phyloP scores from a whole-genome alignment of 1,140 invertebrate species.

The Gerris buenoi region DNA sequence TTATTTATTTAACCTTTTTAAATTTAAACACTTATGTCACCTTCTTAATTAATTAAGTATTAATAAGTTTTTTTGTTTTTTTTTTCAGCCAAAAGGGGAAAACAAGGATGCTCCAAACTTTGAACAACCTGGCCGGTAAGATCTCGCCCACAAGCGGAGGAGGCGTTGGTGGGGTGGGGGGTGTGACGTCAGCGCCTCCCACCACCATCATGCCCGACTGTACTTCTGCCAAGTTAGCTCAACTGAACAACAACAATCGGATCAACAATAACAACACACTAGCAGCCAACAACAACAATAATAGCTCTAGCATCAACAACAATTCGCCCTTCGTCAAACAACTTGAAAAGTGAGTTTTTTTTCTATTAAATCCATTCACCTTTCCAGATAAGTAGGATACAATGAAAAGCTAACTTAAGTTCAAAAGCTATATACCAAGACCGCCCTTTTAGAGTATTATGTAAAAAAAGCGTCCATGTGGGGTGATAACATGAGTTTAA shows the following conservation, averaged over 20 bases:
- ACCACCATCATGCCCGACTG: constrained; percentile 5
- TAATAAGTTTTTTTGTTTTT: no score
- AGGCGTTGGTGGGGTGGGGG: neutral
- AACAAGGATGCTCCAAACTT: constrained; percentile 12
- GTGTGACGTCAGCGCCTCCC: neutral
- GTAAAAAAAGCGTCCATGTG: no score
- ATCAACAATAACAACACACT: neutral
- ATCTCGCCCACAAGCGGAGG: constrained; percentile 8
- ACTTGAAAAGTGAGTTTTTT: neutral
- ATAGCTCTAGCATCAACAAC: neutral
- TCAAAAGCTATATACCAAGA: no score
- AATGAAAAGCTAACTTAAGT: no score
- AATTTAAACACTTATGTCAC: no score
- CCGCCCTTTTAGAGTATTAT: no score
- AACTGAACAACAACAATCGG: neutral
- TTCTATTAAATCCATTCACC: no score
- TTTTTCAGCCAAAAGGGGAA: constrained; percentile 4
- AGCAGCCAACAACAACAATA: neutral
- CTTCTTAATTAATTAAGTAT: no score
- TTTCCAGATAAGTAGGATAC: no score
- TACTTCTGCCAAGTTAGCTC: neutral
- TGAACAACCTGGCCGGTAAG: constrained; percentile 13
- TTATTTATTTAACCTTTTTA: no score
- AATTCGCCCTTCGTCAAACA: neutral
- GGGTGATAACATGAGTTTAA: no score